Percentiles rank a stretch among this genome's conserved stretches.
These are phyloP conservation scores for Candoia aspera DNA, from an alignment of 2,113 vertebrate species.

Conservation along the genomic window DNA sequence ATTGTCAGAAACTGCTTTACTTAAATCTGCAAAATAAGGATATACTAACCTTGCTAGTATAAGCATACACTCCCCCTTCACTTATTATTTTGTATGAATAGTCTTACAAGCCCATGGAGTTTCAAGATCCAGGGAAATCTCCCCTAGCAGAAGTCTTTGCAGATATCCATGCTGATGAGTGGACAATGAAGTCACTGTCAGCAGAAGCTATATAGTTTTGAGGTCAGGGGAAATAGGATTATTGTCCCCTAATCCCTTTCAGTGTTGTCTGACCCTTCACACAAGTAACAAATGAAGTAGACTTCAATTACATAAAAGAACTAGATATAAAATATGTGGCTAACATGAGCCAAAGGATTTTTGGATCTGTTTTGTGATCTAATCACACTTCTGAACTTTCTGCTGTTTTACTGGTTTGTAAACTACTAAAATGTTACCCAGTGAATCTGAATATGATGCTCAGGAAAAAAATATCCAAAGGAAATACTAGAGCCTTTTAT, in stretches of 20 bases:
- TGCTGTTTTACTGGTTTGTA: slow-evolving; percentile 33
- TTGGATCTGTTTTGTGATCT: neutral
- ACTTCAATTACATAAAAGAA: neutral
- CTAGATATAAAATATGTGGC: neutral
- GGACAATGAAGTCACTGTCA: neutral
- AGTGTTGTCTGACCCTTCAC: neutral
- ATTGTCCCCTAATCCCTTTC: neutral
- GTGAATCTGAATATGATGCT: slow-evolving; percentile 38
- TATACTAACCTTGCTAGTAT: neutral
- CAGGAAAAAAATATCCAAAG: slow-evolving; percentile 37
- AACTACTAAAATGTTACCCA: slow-evolving; percentile 3
- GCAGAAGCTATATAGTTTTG: neutral
- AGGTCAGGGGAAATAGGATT: neutral
- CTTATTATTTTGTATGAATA: neutral
- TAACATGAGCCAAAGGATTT: slow-evolving; percentile 15
- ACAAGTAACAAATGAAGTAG: neutral
- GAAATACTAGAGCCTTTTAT: slow-evolving; percentile 25
- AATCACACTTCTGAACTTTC: slow-evolving; percentile 29
- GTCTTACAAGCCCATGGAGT: neutral
- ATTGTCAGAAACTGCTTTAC: neutral
- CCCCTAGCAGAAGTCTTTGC: neutral
- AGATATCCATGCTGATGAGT: neutral
- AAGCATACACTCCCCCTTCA: neutral
- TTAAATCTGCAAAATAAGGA: no score
- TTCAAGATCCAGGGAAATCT: neutral